Base-by-base conservation (phyloP, 1,140 invertebrate genomes). In the Adelges cooleyi region DNA sequence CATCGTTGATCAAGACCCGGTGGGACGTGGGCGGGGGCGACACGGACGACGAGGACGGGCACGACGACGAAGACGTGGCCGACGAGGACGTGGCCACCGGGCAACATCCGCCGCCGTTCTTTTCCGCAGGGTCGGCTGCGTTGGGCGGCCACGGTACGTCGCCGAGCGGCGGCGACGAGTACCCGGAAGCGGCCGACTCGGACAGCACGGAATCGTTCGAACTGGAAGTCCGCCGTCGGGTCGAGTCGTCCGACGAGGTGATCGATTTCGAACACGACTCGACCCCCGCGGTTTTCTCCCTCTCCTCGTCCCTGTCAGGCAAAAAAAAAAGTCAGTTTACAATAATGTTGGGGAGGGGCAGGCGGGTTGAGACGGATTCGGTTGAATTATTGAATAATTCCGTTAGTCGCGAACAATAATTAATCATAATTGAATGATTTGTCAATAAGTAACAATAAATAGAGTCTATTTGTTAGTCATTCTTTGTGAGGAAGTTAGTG, bases 231-330 rank as follows among this genome's bases (percentile, higher is more conserved):
- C 82, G 75, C 66, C 80, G 72, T 62, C 81, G 75, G 72, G 83
- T 80, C 3, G 81, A 83, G 70, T 83, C 82, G 69, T 83, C 81
- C 29, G 80, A 80, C 25, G 80, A 81, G 69, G 74, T 74, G 3
- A 62, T 62, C 18, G 79, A 80, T 71, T 84, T 81, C 65, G 54
- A 38, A n/a, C 81, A 72, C 62, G 80, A 73, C 68, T 79, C 80
- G 27, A 78, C 73, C n/a, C n/a, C n/a, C 11, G 11, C 11, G 15
- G 42, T 23, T 71, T 82, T 82, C 65, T 84, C 79, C 59, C 75
- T 71, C 69, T 80, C 83, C 70, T 85, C 83, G 72, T 84, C 83
- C 70, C 83, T 84, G 67, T n/a, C 5, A 11, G 11, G 11, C 11
- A 33, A 6, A 33, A 11, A 33, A 33, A 33, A 33, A 33, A n/a